phyloP scores from a whole-genome alignment of 2,797 vertebrate genomes.

The Leptodactylus fallax region DNA sequence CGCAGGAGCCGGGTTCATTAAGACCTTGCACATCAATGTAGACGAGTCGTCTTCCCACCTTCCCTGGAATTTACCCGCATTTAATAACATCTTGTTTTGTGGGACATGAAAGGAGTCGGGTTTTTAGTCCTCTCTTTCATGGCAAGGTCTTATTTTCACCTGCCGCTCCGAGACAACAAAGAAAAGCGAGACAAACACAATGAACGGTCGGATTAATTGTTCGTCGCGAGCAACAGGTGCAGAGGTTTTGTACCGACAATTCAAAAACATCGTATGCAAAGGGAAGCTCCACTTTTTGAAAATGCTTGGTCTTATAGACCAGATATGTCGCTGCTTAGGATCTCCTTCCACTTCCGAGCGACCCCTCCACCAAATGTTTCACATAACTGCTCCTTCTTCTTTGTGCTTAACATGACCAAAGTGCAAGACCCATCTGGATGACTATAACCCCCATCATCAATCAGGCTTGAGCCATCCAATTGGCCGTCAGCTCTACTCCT shows the following conservation, averaged over 20 bases:
- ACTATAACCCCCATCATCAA: neutral
- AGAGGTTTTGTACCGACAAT: too few species aligned
- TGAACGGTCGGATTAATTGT: slow-evolving; percentile 22
- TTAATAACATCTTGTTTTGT: slow-evolving; percentile 45
- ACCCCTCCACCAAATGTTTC: too few species aligned
- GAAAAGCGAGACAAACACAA: slow-evolving; percentile 21
- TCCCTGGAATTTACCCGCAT: neutral
- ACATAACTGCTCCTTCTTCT: too few species aligned
- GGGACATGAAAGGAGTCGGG: slow-evolving; percentile 39
- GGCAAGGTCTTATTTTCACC: slow-evolving; percentile 15
- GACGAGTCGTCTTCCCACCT: neutral
- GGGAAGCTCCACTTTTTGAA: slow-evolving; percentile 50
- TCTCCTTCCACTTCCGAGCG: too few species aligned
- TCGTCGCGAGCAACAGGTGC: neutral
- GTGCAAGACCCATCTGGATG: neutral
- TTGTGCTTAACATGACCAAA: neutral
- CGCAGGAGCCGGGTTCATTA: slow-evolving; percentile 40
- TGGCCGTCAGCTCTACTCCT: neutral
- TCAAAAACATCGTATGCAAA: slow-evolving; percentile 68
- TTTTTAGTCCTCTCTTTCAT: slow-evolving; percentile 27
- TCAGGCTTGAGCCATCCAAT: neutral
- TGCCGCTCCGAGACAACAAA: neutral
- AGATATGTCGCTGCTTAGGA: too few species aligned
- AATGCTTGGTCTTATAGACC: too few species aligned
- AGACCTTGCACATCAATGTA: slow-evolving; percentile 21